Conservation (phyloP, 2,888 invertebrate genomes). For the Callinectes sapidus region DNA sequence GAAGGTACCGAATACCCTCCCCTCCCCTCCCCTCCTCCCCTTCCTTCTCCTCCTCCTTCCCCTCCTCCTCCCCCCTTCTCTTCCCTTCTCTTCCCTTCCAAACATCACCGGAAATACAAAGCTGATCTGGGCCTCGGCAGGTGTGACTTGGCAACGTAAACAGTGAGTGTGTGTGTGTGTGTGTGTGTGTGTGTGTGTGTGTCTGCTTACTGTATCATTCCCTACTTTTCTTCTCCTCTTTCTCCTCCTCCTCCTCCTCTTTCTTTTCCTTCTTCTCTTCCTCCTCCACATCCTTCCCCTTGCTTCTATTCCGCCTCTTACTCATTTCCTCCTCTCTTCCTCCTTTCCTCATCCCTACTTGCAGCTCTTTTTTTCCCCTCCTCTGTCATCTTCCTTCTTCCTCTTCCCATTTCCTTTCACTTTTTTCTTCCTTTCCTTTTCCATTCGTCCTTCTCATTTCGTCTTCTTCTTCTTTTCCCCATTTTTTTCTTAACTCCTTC, state of each 20-base stretch:
- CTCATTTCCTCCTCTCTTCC: not conserved
- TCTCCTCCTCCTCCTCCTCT: not conserved
- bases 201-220: not conserved
- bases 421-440: not conserved
- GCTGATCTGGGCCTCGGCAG: not conserved
- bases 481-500: not conserved
- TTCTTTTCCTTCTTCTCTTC: too few species aligned
- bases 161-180: constrained; percentile 19
- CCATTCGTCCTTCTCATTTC: not conserved
- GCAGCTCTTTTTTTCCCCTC: not conserved
- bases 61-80: not conserved
- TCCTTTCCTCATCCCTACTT: not conserved
- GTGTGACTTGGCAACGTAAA: not conserved
- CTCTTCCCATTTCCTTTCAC: not conserved
- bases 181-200: constrained; percentile 18
- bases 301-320: not conserved
- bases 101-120: not conserved
- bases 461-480: not conserved
- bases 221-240: not conserved
- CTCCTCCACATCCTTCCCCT: not conserved
- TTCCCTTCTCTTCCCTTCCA: not conserved
- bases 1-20: not conserved
- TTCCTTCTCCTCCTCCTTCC: not conserved
- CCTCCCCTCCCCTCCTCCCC: not conserved
- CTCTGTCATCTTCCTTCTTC: not conserved